Conservation (phyloP, 2,113 vertebrate species). For the Dromiciops gliroides region DNA sequence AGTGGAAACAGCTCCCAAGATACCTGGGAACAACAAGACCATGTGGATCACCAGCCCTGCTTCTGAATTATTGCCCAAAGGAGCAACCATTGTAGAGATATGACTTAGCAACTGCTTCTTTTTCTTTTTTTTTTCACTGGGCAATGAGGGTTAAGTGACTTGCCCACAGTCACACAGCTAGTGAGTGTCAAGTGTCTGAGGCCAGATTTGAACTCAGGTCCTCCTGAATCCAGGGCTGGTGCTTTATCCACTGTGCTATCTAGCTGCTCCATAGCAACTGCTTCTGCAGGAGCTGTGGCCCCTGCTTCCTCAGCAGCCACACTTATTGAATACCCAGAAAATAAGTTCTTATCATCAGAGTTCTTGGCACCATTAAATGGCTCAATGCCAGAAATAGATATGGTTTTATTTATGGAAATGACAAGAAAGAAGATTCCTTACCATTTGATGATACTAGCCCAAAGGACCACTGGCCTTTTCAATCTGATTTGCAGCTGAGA, state of each 20-base stretch:
- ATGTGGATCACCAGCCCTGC: neutral
- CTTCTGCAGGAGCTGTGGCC: neutral
- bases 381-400: neutral
- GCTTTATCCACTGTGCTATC: too few species aligned
- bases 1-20: neutral
- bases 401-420: neutral
- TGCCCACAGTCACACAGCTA: too few species aligned
- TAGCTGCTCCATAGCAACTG: too few species aligned
- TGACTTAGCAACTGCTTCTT: neutral
- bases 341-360: neutral
- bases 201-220: too few species aligned
- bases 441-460: neutral
- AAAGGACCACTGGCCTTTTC: neutral
- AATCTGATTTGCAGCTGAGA: neutral
- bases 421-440: neutral
- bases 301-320: neutral
- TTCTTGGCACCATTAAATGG: neutral
- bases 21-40: neutral
- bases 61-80: neutral
- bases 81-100: neutral
- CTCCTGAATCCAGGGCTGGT: too few species aligned
- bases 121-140: too few species aligned
- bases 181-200: too few species aligned
- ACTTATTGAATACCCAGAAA: neutral
- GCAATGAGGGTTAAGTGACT: too few species aligned